phyloP scores from a whole-genome alignment of 1,140 invertebrate genomes.

The Sarcophaga bullata region DNA sequence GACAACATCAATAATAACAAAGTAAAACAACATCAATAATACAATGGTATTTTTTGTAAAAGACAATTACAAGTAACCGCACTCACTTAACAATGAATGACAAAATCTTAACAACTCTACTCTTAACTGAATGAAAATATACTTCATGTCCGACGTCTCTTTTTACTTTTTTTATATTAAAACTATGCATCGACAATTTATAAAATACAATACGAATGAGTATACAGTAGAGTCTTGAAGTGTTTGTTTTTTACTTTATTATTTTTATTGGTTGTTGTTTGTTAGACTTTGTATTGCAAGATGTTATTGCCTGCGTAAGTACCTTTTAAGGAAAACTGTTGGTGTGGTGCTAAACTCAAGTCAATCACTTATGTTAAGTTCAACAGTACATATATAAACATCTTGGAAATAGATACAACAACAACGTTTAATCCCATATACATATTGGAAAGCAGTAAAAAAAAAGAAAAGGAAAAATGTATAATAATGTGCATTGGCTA shows the following conservation, averaged over 20 bases:
- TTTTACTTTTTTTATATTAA: too few relatives aligned
- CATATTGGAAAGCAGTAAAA: not conserved
- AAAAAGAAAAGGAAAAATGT: not conserved
- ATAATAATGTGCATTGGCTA: too few relatives aligned
- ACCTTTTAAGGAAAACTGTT: conserved; percentile 14
- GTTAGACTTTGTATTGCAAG: too few relatives aligned
- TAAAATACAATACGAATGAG: not conserved
- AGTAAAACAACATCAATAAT: too few relatives aligned
- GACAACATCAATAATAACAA: too few relatives aligned
- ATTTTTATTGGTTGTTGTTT: too few relatives aligned
- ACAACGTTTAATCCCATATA: not conserved
- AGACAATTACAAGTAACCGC: not conserved
- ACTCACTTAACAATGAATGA: conserved; percentile 7
- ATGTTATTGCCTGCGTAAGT: too few relatives aligned
- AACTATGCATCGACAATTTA: not conserved
- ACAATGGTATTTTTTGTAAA: not conserved
- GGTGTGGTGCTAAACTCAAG: not conserved
- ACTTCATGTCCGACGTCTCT: too few relatives aligned
- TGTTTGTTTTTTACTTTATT: too few relatives aligned
- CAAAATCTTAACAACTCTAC: not conserved
- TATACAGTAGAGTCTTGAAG: not conserved
- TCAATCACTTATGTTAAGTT: conserved; percentile 16
- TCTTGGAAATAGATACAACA: not conserved
- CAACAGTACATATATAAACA: not conserved
- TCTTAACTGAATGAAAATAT: not conserved